Evolutionary conservation across 2,797 vertebrate species (phyloP), one percentile per base, ranked within the genome.

Genomic region (Hoplostethus mediterraneus): DNA sequence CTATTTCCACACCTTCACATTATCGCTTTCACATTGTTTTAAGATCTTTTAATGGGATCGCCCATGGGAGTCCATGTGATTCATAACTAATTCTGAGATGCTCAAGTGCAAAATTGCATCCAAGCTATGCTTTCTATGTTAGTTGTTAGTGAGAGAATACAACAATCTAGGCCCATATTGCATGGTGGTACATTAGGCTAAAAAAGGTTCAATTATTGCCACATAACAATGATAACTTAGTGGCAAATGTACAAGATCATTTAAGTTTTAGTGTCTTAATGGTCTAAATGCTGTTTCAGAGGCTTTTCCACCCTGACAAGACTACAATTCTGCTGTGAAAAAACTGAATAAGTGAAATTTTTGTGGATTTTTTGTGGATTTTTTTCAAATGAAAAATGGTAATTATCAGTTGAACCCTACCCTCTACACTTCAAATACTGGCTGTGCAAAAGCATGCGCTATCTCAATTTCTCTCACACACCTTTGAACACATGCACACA

Each of bases 21-120:
- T 16, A 14, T 55, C 16, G 8, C 13, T 40, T 52, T 56, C 33
- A 17, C 53, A 38, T 48, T 65, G 57, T 36, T 56, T 49, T 7
- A 48, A 33, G 38, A 2, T 0, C 55, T 48, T 71, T 57, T 12
- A 21, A 21, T 21, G 21, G 21, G 21, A 21, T 21, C 21, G 21
- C 21, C 21, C 21, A 21, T 21, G 21, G 21, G 21, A 42, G 28
- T 73, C 53, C 16, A 45, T 52, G 45, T 28, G 59, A 63, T 72
- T 57, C 38, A 45, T 51, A 16, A n/a, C 0, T 12, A 17, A 17
- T 38, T 54, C 25, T 63, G 31, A 59, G 3, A 71, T 38, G n/a
- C 38, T 58, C 33, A 62, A 61, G 45, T 13, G 1, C 30, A 14
- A 67, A 73, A 71, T 48, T 56, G 44, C 30, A 60, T 40, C 49